Evolutionary conservation across 2,113 vertebrate species (phyloP).

Genomic region (Synodontis membranacea): DNA sequence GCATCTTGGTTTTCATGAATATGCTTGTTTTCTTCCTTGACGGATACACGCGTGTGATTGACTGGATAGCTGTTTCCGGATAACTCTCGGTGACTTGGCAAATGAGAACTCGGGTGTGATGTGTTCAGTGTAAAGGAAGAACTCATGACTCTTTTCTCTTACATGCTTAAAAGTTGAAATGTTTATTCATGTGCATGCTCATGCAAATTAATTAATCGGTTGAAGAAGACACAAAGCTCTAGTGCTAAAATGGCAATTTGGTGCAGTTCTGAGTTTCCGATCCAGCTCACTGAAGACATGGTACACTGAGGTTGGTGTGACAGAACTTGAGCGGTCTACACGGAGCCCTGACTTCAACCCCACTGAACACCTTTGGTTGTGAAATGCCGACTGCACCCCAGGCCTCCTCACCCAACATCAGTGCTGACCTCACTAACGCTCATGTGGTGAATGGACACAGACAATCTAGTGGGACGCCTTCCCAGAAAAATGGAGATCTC

Average conservation of each 20-base stretch:
- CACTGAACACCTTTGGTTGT: too few relatives aligned
- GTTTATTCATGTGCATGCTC: background rate
- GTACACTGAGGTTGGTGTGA: too few relatives aligned
- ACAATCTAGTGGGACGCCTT: too few relatives aligned
- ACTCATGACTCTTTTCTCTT: slow-evolving; percentile 1
- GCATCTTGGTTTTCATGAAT: background rate
- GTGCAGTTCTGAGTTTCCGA: background rate
- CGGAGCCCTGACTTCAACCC: too few relatives aligned
- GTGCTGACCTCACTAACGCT: too few relatives aligned
- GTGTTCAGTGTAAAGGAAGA: background rate
- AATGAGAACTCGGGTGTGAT: background rate
- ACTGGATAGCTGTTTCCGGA: background rate
- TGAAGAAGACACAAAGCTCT: background rate
- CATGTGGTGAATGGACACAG: too few relatives aligned
- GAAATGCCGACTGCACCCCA: too few relatives aligned
- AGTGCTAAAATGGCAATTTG: background rate
- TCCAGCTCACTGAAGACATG: too few relatives aligned
- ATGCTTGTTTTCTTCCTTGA: slow-evolving; percentile 2
- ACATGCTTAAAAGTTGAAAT: background rate
- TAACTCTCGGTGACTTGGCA: background rate
- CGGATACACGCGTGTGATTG: background rate
- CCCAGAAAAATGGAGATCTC: too few relatives aligned
- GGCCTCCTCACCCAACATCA: too few relatives aligned
- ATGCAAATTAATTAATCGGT: background rate
- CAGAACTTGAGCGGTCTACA: too few relatives aligned